These are phyloP conservation scores for Melanotaenia nigrans DNA, from an alignment of 2,797 vertebrate species.

Conservation along the genomic window DNA sequence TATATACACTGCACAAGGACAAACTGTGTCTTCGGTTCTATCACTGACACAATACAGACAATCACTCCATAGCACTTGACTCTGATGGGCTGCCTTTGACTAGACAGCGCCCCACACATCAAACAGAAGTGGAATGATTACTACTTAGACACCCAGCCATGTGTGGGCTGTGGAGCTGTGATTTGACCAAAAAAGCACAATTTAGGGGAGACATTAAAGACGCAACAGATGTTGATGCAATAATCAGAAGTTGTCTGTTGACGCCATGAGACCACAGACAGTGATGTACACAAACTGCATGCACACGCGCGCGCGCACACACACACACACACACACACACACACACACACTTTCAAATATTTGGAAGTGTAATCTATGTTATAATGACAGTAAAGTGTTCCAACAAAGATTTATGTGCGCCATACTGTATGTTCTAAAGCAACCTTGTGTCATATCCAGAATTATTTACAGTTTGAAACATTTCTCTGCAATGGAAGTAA, in stretches of 20 bases:
- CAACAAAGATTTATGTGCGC: background rate
- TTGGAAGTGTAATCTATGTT: constrained; percentile 4
- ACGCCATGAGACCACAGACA: constrained; percentile 47
- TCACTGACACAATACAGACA: constrained; percentile 74
- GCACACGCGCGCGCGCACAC: too few relatives aligned
- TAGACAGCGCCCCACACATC: constrained; percentile 71
- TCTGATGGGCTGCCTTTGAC: constrained; percentile 76
- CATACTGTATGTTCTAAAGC: constrained; percentile 29
- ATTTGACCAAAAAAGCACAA: constrained; percentile 64
- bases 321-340: background rate
- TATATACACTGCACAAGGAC: constrained; percentile 58
- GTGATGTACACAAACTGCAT: background rate
- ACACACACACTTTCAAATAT: constrained; percentile 5
- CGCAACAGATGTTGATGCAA: constrained; percentile 64
- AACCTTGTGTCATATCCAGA: constrained; percentile 13
- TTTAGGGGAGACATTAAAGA: constrained; percentile 61
- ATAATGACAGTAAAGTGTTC: constrained; percentile 5
- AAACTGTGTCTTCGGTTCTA: constrained; percentile 68
- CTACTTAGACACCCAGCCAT: constrained; percentile 72
- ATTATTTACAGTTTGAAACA: constrained; percentile 34
- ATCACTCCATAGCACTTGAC: constrained; percentile 78
- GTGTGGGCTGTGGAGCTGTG: constrained; percentile 69
- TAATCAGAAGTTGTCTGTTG: constrained; percentile 71
- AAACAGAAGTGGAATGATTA: constrained; percentile 78
- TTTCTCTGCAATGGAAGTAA: constrained; percentile 23